Conservation (phyloP, 2,113 vertebrate genomes). For the Daphoenositta chrysoptera region DNA sequence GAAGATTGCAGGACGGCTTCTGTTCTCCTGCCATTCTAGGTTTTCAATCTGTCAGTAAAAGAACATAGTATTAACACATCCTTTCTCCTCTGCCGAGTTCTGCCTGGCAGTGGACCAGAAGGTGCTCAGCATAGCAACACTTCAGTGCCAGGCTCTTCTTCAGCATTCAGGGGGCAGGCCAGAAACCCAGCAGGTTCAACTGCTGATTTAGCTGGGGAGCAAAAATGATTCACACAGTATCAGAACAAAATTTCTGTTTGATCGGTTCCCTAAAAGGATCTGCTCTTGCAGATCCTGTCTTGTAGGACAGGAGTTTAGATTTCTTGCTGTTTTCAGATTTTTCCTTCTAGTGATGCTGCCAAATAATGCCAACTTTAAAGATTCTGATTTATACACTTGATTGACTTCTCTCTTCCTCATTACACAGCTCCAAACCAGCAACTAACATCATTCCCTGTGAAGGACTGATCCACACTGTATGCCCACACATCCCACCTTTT, state of each 20-base stretch:
- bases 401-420: not conserved
- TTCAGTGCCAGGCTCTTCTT: not conserved
- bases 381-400: not conserved
- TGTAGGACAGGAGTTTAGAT: not conserved
- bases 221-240: not conserved
- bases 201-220: not conserved
- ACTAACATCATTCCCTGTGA: not conserved
- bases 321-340: not conserved
- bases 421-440: not conserved
- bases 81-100: not conserved
- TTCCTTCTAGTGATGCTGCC: not conserved
- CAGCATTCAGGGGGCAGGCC: not conserved
- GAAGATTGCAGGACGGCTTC: conserved; percentile 76
- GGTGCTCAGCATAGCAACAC: not conserved
- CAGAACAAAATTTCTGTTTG: not conserved
- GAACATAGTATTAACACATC: not conserved
- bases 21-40: conserved; percentile 85
- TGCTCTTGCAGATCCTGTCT: not conserved
- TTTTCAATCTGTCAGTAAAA: conserved; percentile 66
- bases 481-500: not conserved
- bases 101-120: not conserved
- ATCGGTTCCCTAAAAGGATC: not conserved
- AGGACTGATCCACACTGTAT: not conserved
- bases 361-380: not conserved
- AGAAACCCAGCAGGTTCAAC: not conserved